Evolutionary conservation across 2,888 invertebrate species (phyloP), one percentile per base, ranked within the genome.

Genomic region (Homarus gammarus): DNA sequence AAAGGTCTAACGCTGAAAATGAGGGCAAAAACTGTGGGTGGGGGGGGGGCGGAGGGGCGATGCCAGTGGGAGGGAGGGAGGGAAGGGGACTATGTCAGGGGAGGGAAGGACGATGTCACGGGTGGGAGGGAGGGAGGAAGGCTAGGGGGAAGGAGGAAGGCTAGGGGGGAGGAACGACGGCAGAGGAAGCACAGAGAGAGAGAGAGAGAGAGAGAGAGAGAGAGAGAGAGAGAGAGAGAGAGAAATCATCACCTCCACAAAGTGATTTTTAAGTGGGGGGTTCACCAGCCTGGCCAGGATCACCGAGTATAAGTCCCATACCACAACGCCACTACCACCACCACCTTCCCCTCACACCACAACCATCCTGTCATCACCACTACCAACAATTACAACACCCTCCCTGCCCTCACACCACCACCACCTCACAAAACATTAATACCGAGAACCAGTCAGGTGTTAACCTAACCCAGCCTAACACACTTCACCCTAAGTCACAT

Each of bases 1-100:
- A 87, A 86, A 82, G 87, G 87, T 87, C 87, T 81, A 82, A 82
- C 87, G 87, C 68, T 75, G 87, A 82, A 87, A 87, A 87, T 87
- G 87, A 73, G 78, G 68, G 79, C 79, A 87, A 87, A 87, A 87
- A 87, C 81, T 68, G 33, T n/a, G n/a, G n/a, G 33, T 36, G 79
- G 33, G 79, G 79, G n/a, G 56, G 31, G 78, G 31, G 78, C 0
- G 15, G 33, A 27, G 36, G 31, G 56, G 15, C 15, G 51, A 27
- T 38, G 79, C 2, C 22, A 33, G 36, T 15, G 31, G 8, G n/a
- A 36, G 12, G 27, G 38, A 1, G 72, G 36, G 40, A 36, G 36
- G 36, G 72, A 22, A 40, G 15, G 72, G 18, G 40, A 40, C n/a
- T n/a, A 18, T 8, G 70, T 12, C 10, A 72, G 72, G 31, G 31